Conservation (phyloP, 2,113 vertebrate species). For the Barbus barbus region DNA sequence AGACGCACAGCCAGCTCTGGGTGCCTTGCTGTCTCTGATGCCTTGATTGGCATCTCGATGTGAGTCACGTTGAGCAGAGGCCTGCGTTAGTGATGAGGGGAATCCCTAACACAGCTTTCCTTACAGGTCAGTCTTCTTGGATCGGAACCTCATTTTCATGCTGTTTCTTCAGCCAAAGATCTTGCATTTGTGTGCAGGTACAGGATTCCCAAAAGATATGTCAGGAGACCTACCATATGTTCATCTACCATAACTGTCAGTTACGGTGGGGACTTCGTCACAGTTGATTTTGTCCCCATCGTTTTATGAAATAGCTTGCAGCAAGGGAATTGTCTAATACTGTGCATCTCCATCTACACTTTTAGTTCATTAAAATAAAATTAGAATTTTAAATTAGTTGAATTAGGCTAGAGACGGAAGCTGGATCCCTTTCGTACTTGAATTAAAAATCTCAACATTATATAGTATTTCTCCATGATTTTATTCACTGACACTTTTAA, state of each 20-base stretch:
- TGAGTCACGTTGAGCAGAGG: constrained; percentile 49
- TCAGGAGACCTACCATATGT: not conserved
- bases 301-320: not conserved
- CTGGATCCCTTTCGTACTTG: not conserved
- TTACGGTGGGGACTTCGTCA: not conserved
- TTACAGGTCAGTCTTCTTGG: not conserved
- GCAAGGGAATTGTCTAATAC: not conserved
- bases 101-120: constrained; percentile 47
- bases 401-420: not conserved
- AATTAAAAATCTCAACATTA: not conserved
- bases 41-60: constrained; percentile 55
- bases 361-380: not conserved
- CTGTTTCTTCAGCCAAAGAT: not conserved
- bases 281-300: not conserved
- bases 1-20: not conserved
- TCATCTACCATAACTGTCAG: not conserved
- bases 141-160: not conserved
- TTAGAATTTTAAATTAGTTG: no score
- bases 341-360: not conserved
- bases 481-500: not conserved
- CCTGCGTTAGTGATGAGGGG: constrained; percentile 53
- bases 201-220: not conserved
- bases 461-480: not conserved
- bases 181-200: not conserved
- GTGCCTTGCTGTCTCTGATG: constrained; percentile 43